phyloP scores from a whole-genome alignment of 2,888 invertebrate species.

The Capitulum mitella region DNA sequence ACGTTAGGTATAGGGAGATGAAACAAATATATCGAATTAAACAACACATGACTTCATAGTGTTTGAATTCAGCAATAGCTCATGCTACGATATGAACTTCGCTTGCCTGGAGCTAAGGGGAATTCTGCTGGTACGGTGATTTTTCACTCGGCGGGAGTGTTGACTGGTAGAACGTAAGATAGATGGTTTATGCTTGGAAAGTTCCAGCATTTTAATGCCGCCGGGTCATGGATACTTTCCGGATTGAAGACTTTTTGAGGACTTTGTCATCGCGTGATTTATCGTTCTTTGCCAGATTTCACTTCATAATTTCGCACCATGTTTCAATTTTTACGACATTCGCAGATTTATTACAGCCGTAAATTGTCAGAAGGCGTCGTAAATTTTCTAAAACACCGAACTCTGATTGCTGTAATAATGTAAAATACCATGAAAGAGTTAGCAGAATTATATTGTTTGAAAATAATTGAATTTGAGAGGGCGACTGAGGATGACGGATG shows the following conservation, averaged over 20 bases:
- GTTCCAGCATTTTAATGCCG: constrained; percentile 17
- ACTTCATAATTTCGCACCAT: constrained; percentile 25
- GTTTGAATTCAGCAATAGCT: no score
- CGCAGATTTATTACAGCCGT: constrained; percentile 19
- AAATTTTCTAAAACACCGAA: constrained; percentile 23
- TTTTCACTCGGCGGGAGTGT: constrained; percentile 1
- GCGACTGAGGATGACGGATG: neutral
- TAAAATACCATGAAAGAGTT: constrained; percentile 24
- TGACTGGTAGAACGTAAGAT: constrained; percentile 2
- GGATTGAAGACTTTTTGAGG: constrained; percentile 24
- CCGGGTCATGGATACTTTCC: constrained; percentile 24
- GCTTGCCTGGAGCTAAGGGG: no score
- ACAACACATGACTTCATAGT: no score
- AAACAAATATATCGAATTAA: no score
- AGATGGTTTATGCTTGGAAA: constrained; percentile 4
- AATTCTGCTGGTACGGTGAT: no score
- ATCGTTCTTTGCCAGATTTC: constrained; percentile 17
- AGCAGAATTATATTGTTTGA: constrained; percentile 24
- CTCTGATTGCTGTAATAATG: constrained; percentile 24
- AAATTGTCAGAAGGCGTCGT: constrained; percentile 14
- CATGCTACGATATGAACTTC: no score
- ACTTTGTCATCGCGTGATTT: constrained; percentile 22
- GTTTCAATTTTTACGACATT: constrained; percentile 24
- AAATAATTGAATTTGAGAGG: constrained; percentile 23
- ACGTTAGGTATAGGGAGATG: no score